Evolutionary conservation across 2,113 vertebrate species (phyloP).

Genomic region (Gallinago paraguaiae): DNA sequence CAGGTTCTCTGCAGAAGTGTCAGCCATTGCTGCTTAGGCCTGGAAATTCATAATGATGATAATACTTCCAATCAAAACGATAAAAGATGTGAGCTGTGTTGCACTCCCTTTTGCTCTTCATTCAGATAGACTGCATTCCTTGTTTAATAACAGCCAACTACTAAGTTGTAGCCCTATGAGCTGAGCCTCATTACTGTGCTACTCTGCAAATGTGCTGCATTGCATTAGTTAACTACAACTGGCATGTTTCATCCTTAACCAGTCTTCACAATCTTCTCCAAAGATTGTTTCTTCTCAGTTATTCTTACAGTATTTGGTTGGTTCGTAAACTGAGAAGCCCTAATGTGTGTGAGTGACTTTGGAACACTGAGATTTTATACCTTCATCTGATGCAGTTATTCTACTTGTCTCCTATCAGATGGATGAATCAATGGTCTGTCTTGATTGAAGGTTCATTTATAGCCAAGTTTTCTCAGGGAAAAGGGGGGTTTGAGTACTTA

Average conservation of each 20-base stretch:
- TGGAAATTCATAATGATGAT: background rate
- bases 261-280: background rate
- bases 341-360: background rate
- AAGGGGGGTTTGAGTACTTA: background rate
- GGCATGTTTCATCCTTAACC: background rate
- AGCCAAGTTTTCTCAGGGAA: background rate
- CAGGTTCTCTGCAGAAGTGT: background rate
- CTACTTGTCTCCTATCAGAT: background rate
- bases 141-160: background rate
- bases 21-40: background rate
- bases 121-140: background rate
- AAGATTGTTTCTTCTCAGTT: background rate
- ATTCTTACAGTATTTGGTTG: background rate
- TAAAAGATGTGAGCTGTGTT: too few species aligned
- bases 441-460: background rate
- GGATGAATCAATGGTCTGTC: background rate
- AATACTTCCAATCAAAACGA: background rate
- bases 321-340: background rate
- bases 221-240: background rate
- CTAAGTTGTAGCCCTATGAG: background rate
- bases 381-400: background rate
- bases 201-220: background rate
- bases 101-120: too few species aligned
- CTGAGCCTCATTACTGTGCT: background rate
- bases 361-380: background rate